Evolutionary conservation across 2,113 vertebrate genomes (phyloP), one percentile per base, ranked within the genome.

Genomic region (Arvicanthis niloticus): DNA sequence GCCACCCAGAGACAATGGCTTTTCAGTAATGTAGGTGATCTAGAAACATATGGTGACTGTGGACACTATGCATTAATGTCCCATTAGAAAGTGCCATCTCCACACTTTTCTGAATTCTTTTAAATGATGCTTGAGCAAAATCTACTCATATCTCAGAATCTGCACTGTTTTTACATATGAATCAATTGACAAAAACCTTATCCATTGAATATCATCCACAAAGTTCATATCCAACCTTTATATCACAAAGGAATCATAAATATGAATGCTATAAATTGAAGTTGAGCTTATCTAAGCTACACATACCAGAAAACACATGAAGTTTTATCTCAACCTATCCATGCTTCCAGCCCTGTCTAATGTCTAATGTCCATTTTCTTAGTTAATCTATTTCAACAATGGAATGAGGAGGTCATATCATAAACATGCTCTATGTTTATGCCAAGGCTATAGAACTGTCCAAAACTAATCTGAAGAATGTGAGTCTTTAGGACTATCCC

Each of bases 401-500:
- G 42, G 12, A 95, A 87, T 72, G 29, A 84, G 40, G 87, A 80
- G 68, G 15, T 91, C 72, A 56, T 45, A 58, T 51, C 60, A 68
- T 34, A 75, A 87, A 56, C 34, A 58, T 34, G 60, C 2, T 82
- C 19, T 68, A 9, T 73, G 42, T 67, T 91, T 84, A 29, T 60
- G 19, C 37, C 51, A 67, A 82, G 19, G 16, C 82, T 94, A 31
- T 22, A 56, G 75, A 95, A 90, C 72, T 65, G 78, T 42, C 76
- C 12, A 60, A 62, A 42, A 81, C 88, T 72, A 87, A 45, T 26
- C 77, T 58, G 19, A 93, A 89, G 91, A 98, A 98, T 96, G 88
- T 82, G 48, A 96, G 21, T 92, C 58, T 42, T 70, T 87, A 78
- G 89, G 68, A 87, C 42, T 88, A 85, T 87, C 82, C 67, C 97